Percentiles rank a stretch among this genome's conserved stretches.
Evolutionary conservation across 2,888 invertebrate species (phyloP).

Genomic region (Anaspis maculata): DNA sequence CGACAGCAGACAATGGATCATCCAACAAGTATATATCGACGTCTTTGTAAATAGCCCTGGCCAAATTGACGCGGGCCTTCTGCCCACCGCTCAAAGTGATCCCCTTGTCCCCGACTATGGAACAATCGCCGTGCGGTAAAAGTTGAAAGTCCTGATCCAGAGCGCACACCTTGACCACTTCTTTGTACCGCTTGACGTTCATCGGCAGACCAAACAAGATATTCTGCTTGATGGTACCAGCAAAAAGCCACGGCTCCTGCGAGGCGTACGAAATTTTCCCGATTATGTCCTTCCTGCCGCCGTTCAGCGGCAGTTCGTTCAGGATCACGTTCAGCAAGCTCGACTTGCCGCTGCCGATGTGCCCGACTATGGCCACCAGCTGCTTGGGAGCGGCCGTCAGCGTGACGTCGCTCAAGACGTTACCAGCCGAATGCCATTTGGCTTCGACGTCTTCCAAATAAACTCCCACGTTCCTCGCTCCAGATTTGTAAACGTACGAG

Average conservation of each 20-base stretch:
- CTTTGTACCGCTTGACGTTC: constrained; percentile 44
- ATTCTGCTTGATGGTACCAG: constrained; percentile 65
- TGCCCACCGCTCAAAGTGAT: constrained; percentile 46
- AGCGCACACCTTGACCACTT: constrained; percentile 54
- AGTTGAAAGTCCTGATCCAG: constrained; percentile 59
- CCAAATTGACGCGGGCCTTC: not conserved
- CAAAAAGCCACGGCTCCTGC: constrained; percentile 74
- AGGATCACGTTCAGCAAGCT: constrained; percentile 61
- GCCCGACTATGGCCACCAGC: constrained; percentile 50
- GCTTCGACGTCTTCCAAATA: constrained; percentile 23
- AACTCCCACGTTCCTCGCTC: constrained; percentile 18
- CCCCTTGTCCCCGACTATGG: constrained; percentile 70
- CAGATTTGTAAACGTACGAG: constrained; percentile 21
- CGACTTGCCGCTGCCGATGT: constrained; percentile 63
- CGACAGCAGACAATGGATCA: constrained; percentile 74
- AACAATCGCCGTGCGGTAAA: constrained; percentile 63
- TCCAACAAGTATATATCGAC: constrained; percentile 71
- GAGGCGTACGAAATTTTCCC: constrained; percentile 65
- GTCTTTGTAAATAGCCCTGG: constrained; percentile 49
- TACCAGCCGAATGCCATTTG: constrained; percentile 22
- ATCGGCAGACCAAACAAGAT: constrained; percentile 66
- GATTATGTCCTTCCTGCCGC: constrained; percentile 53
- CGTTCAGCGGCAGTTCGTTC: constrained; percentile 56
- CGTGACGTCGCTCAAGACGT: constrained; percentile 22
- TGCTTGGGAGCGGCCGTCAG: constrained; percentile 22